Evolutionary conservation across 1,140 invertebrate species (phyloP).

Genomic region (Pogonus chalceus): DNA sequence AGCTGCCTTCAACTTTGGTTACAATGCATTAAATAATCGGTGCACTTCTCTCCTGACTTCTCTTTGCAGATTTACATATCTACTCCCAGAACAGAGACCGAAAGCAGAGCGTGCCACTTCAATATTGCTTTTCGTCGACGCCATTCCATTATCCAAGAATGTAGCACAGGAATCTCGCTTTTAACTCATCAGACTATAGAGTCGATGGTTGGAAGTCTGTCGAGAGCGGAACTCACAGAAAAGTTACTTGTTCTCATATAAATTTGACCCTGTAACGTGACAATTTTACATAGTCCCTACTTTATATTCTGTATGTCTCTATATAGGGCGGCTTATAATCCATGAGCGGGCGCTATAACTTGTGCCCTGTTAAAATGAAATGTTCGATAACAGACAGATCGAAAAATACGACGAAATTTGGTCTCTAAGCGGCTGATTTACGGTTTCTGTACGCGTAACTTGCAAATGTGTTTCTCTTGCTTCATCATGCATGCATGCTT

Average conservation of each 20-base stretch:
- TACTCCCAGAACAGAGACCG: background rate
- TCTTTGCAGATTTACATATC: background rate
- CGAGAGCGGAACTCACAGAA: background rate
- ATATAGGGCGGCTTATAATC: background rate
- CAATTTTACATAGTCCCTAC: constrained; percentile 7
- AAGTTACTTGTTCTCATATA: constrained; percentile 7
- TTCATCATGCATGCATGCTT: too few relatives aligned
- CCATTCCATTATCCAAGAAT: background rate
- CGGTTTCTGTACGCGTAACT: background rate
- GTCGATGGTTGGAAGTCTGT: background rate
- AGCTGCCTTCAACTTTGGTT: background rate
- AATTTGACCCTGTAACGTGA: constrained; percentile 6
- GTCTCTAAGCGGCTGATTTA: background rate
- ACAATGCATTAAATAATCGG: constrained; percentile 3
- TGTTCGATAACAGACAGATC: constrained; percentile 1
- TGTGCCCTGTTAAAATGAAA: background rate
- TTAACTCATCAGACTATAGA: background rate
- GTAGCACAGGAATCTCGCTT: background rate
- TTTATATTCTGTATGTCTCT: constrained; percentile 5
- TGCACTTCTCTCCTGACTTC: background rate
- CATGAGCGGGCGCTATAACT: background rate
- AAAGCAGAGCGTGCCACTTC: background rate
- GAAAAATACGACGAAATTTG: background rate
- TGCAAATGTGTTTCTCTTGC: background rate
- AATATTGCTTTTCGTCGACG: background rate